Base-by-base conservation (phyloP, 2,888 invertebrate species). In the Rhabditoides inermis region DNA sequence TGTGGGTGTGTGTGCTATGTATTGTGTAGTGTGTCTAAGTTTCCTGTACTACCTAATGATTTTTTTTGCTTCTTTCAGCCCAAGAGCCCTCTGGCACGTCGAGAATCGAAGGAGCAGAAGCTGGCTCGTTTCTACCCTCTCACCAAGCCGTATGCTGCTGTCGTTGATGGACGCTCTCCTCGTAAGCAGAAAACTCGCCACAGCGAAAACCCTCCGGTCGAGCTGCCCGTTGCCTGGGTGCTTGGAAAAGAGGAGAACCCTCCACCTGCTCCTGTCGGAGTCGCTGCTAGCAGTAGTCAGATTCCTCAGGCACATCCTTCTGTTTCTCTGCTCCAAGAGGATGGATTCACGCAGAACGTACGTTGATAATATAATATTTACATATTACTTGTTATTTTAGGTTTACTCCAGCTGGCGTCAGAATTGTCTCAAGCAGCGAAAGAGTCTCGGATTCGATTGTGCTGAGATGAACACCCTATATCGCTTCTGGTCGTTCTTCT, bases 401-500 rank as follows among this genome's bases (percentile, higher is more conserved):
- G 90, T 88, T 2, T 98, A 98, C 81, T 88, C 90, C 80, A 92
- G 91, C 78, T 98, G 92, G 80, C 86, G 89, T 78, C 87, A 87
- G 63, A 84, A 90, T 67, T 95, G 95, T 79, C 82, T 91, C 36
- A 90, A 88, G 84, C 94, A 95, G 77, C 86, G 94, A 65, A 88
- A 88, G 79, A 85, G 87, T 76, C 83, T 89, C 52, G 95, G 95
- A 57, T 86, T 86, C 72, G 95, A 95, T 0, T 88, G 91, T 5
- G 90, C 90, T 76, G 98, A 99, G 81, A 98, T 99, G 95, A 98
- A 98, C 80, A 98, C 98, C 0, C 82, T 98, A 47, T 99, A 92
- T 83, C 83, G 98, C 58, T 99, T 98, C 82, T 98, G 98, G 98
- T 95, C 95, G 28, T 95, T 95, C 84, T 98, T 98, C 83, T 82